Evolutionary conservation across 2,113 vertebrate genomes (phyloP), one percentile per base, ranked within the genome.

Genomic region (Phylloscopus whistleri): DNA sequence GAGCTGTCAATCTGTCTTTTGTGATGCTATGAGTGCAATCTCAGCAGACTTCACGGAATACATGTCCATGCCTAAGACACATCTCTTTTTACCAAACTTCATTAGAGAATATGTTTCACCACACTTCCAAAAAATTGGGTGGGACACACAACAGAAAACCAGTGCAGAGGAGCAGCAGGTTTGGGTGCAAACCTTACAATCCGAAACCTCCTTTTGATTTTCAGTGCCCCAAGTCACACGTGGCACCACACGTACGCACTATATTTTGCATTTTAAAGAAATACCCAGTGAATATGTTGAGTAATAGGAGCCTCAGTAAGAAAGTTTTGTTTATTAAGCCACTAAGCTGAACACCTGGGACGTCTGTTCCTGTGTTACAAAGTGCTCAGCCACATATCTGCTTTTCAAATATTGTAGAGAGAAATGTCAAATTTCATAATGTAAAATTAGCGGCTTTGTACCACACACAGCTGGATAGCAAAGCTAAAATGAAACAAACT

Each of bases 171-270:
- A 94, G 43, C 41, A 87, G 68, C 27, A 8, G 19, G 15, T 41
- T 4, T 4, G 3, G 43, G 14, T 31, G 28, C 8, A 63, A 89
- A 52, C 2, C 51, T 33, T 79, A 28, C 33, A 37, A 17, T 46
- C 58, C 74, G 59, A 95, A 91, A 93, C 13, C 21, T 87, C 55
- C 30, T 89, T 96, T 96, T 68, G 43, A 60, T 53, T 63, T 84
- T 67, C n/a, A 76, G 39, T 41, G 28, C 24, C n/a, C 37, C 7
- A 84, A 84, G 80, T 89, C 15, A 0, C 26, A 18, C 3, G 12
- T 55, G 49, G 52, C 55, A 59, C 55, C 60, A 95, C 81, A 39
- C 14, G 63, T 28, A 11, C 23, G 28, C 12, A 15, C 49, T 69
- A 6, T 11, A 78, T 84, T 96, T 96, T 73, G 46, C 20, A 67